Evolutionary conservation across 2,797 vertebrate genomes (phyloP).

Genomic region (Austrolebias charrua): DNA sequence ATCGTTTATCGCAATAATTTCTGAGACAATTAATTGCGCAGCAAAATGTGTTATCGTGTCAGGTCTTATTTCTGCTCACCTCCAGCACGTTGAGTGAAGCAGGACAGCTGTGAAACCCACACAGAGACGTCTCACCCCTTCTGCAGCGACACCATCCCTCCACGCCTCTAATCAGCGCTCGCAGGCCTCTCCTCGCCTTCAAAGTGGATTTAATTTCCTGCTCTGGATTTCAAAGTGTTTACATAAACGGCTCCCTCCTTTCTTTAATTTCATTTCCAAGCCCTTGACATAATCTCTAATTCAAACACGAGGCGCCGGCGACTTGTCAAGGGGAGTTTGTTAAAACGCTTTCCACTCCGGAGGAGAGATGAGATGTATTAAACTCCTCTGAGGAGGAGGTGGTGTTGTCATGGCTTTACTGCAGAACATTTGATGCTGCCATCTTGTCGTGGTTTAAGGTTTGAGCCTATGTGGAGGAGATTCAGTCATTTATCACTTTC

Average conservation of each 20-base stretch:
- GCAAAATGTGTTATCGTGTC: no score
- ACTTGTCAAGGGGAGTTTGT: conserved; percentile 67
- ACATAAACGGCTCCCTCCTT: conserved; percentile 63
- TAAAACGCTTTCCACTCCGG: conserved; percentile 54
- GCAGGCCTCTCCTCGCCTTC: conserved; percentile 57
- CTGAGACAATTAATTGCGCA: no score
- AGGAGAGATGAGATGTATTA: conserved; percentile 44
- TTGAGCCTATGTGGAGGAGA: neutral
- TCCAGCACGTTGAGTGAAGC: neutral
- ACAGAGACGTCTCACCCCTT: conserved; percentile 5
- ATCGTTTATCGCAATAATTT: no score
- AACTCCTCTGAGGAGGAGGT: conserved; percentile 52
- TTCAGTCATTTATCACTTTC: neutral
- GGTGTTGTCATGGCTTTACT: no score
- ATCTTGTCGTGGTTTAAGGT: conserved; percentile 42
- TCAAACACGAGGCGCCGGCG: conserved; percentile 62
- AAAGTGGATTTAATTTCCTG: conserved; percentile 77
- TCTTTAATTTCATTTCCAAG: conserved; percentile 61
- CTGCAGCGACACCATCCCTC: conserved; percentile 27
- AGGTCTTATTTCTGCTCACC: no score
- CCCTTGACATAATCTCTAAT: conserved; percentile 76
- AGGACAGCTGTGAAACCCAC: conserved; percentile 19
- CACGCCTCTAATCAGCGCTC: conserved; percentile 58
- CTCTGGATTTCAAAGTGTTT: conserved; percentile 71
- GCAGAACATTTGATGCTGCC: no score